phyloP scores from a whole-genome alignment of 2,888 invertebrate genomes.

The Atherix ibis region DNA sequence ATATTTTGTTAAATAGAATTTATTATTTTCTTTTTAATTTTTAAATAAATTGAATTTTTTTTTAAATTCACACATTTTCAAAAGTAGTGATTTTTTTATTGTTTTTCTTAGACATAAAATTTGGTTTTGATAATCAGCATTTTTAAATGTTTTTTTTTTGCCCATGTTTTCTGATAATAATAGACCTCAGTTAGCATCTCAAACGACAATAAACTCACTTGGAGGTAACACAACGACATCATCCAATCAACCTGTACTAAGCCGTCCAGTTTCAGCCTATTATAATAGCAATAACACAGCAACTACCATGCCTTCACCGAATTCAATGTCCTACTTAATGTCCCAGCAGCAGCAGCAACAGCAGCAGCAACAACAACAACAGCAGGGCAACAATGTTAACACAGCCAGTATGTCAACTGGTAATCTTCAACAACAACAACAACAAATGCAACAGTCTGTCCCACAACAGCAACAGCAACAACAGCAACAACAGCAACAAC shows the following conservation, averaged over 20 bases:
- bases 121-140: no score
- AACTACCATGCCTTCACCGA: constrained; percentile 20
- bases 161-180: no score
- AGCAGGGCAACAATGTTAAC: constrained; percentile 11
- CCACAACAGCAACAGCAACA: constrained; percentile 23
- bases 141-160: no score
- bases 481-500: constrained; percentile 22
- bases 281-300: constrained; percentile 23
- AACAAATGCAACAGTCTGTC: constrained; percentile 19
- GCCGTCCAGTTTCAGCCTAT: constrained; percentile 31
- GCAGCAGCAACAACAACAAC: constrained; percentile 22
- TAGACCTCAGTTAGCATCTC: constrained; percentile 24
- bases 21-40: no score
- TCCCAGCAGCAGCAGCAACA: constrained; percentile 23
- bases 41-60: no score
- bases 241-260: constrained; percentile 17
- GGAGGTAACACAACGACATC: constrained; percentile 15
- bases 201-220: constrained; percentile 21
- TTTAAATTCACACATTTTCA: no score
- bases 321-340: constrained; percentile 20
- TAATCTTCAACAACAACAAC: constrained; percentile 14
- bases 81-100: no score
- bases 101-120: no score
- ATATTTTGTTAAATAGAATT: no score
- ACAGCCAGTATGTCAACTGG: no score